Base-by-base conservation (phyloP, 2,797 vertebrate genomes). In the Sebastes minor region DNA sequence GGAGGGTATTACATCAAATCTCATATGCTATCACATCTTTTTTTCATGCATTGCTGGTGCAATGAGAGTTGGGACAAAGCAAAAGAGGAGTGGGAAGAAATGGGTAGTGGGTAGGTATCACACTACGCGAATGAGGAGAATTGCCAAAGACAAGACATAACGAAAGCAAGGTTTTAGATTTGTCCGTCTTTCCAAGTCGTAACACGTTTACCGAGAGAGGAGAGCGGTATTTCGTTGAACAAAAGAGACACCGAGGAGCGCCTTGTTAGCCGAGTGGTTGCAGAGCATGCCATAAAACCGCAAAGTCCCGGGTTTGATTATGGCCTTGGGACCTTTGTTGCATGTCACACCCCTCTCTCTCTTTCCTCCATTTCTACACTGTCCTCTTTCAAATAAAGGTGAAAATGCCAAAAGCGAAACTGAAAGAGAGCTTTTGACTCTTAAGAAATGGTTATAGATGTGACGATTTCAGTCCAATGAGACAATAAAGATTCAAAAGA, bases 1-100 rank as follows among this genome's bases (percentile, higher is more conserved):
- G 10, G 61, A 38, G 52, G 74, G 60, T 49, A 71, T 86, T 91
- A 23, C 71, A 71, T 80, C 63, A 84, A 85, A 84, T 72, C 33
- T 80, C 46, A 38, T 11, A 81, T 80, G 78, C 78, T 65, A 80
- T 87, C 63, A 75, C 56, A 42, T 84, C 63, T 61, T 83, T 69
- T 78, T 75, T 73, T 72, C 27, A 81, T 79, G 27, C 25, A n/a
- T 62, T 68, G 49, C 65, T 62, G 63, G 59, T 66, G 52, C 46
- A 74, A 5, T 32, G 32, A 61, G 30, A 57, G 46, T 32, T 55
- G 11, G 27, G 66, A 9, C 16, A 12, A 27, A 35, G 35, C 22
- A 73, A 42, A 71, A 56, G 30, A 32, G 30, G 22, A 30, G 55
- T 46, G 66, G 42, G 57, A 30, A 57, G 35, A 65, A 35, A 35